Percentiles rank a stretch among this genome's conserved stretches.
Evolutionary conservation across 2,888 invertebrate species (phyloP).

Genomic region (Acanthacorydalis orientalis): DNA sequence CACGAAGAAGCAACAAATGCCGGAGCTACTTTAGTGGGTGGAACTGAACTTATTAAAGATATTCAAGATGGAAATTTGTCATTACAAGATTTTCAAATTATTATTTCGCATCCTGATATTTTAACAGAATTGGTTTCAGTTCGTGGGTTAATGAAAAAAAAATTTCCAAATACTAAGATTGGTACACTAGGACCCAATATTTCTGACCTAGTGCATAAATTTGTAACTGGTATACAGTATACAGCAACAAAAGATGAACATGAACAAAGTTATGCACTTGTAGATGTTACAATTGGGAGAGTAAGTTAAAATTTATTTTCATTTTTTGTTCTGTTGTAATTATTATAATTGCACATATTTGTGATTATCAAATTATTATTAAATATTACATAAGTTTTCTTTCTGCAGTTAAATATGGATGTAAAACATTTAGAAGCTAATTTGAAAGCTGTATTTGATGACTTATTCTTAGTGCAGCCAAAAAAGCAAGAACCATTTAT

Average conservation of each 20-base stretch:
- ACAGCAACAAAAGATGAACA: constrained; percentile 44
- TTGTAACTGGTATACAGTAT: constrained; percentile 54
- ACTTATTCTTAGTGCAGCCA: constrained; percentile 45
- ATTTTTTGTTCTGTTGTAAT: too few species aligned
- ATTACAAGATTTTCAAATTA: constrained; percentile 50
- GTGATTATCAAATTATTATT: background rate
- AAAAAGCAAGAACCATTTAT: constrained; percentile 54
- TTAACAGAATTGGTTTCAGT: constrained; percentile 57
- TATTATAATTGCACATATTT: too few species aligned
- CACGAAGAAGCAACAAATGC: constrained; percentile 42
- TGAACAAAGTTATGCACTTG: constrained; percentile 53
- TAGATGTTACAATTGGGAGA: constrained; percentile 50
- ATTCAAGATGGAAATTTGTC: constrained; percentile 57
- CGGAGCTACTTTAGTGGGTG: constrained; percentile 59
- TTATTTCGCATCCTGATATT: constrained; percentile 66
- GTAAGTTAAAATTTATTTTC: constrained; percentile 27
- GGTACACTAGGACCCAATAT: constrained; percentile 56
- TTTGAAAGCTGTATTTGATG: constrained; percentile 43
- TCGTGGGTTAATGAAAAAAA: constrained; percentile 59
- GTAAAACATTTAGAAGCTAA: constrained; percentile 53
- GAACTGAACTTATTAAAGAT: constrained; percentile 54
- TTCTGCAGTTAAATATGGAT: constrained; percentile 56
- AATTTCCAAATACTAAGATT: constrained; percentile 49
- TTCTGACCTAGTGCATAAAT: constrained; percentile 39
- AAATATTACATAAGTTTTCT: constrained; percentile 8